Conservation (phyloP, 1,140 invertebrate species). For the Panonychus citri region DNA sequence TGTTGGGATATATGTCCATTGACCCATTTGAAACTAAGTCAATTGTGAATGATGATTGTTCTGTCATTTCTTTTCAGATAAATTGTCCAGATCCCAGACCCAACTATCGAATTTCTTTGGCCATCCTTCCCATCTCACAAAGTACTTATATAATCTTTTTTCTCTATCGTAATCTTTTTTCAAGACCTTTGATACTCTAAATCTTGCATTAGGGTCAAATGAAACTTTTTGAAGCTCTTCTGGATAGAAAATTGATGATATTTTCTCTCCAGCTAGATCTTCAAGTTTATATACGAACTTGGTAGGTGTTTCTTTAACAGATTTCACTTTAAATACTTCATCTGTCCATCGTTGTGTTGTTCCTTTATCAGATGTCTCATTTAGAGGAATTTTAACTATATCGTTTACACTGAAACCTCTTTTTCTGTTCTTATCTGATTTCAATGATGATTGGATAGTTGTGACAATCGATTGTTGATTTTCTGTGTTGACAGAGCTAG, state of each 20-base stretch:
- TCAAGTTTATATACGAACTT: neutral
- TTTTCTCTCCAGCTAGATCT: neutral
- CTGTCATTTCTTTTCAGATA: too few relatives aligned
- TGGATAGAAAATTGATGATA: neutral
- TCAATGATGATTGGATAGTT: too few relatives aligned
- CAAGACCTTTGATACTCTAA: neutral
- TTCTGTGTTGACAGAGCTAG: neutral
- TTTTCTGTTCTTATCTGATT: too few relatives aligned
- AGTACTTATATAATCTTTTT: neutral
- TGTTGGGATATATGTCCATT: neutral
- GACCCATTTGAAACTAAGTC: neutral
- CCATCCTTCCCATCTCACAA: neutral
- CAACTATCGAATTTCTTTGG: neutral
- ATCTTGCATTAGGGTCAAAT: neutral
- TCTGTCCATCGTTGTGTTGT: neutral
- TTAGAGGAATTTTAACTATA: too few relatives aligned
- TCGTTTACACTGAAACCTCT: too few relatives aligned
- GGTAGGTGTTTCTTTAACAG: neutral
- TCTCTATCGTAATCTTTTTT: neutral
- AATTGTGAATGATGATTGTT: neutral
- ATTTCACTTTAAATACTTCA: neutral
- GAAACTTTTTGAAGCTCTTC: neutral
- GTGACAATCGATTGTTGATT: too few relatives aligned
- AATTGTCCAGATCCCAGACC: neutral
- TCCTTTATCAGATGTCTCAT: neutral